Evolutionary conservation across 2,888 invertebrate genomes (phyloP).

Genomic region (Nymphalis c-album): DNA sequence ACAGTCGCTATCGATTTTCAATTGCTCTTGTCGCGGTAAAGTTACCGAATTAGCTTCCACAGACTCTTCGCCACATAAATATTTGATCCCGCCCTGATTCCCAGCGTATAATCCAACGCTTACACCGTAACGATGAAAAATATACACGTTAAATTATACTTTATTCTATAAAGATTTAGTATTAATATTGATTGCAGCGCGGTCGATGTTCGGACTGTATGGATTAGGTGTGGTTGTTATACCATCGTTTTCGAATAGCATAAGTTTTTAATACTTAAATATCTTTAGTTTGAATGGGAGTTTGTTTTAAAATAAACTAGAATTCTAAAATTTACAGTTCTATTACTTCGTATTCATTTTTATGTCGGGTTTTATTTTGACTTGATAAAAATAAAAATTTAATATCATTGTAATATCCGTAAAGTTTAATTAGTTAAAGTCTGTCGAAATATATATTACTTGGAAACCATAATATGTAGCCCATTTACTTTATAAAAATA

Average conservation of each 20-base stretch:
- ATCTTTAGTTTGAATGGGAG: conserved; percentile 4
- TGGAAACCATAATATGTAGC: no score
- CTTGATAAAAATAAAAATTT: no score
- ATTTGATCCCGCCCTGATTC: conserved; percentile 30
- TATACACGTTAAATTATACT: conserved; percentile 9
- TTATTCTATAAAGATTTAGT: not conserved
- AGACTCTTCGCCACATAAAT: conserved; percentile 31
- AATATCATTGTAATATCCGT: no score
- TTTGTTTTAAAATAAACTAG: not conserved
- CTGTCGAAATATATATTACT: no score
- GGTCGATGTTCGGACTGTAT: not conserved
- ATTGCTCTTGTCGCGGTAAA: conserved; percentile 33
- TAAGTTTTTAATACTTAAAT: not conserved
- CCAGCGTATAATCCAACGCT: not conserved
- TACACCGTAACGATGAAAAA: not conserved
- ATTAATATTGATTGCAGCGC: not conserved
- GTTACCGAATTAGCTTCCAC: conserved; percentile 32
- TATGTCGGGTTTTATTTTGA: no score
- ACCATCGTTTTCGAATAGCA: conserved; percentile 16
- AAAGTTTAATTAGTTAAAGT: no score
- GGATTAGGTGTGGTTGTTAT: conserved; percentile 4
- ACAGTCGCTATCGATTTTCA: conserved; percentile 32
- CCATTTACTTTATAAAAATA: no score
- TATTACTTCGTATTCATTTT: not conserved
- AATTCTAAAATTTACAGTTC: not conserved